Evolutionary conservation across 2,797 vertebrate species (phyloP).

Genomic region (Spinus pinus): DNA sequence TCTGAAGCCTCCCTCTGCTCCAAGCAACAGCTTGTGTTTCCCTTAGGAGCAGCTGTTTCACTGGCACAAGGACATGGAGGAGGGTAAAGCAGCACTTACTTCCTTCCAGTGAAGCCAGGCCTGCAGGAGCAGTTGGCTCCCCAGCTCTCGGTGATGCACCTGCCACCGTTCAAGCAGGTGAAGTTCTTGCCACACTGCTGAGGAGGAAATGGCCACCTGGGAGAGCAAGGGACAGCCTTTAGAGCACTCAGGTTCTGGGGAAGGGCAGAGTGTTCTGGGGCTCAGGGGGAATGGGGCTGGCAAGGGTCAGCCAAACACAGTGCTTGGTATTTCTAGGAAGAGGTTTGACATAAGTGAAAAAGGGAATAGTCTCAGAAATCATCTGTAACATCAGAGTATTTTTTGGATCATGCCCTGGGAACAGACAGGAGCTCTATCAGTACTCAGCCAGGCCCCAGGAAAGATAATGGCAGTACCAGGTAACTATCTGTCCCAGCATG

Average conservation of each 20-base stretch:
- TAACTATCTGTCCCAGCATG: not conserved
- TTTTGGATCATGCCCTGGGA: not conserved
- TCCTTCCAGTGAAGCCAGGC: conserved; percentile 82
- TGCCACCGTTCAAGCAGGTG: conserved; percentile 81
- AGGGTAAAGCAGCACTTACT: conserved; percentile 71
- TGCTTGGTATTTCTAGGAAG: not conserved
- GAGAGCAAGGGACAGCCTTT: not conserved
- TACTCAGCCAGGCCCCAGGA: not conserved
- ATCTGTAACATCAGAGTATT: rapidly evolving
- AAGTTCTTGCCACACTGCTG: conserved; percentile 80
- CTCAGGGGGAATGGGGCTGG: not conserved
- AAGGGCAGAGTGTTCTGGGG: not conserved
- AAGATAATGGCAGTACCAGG: not conserved
- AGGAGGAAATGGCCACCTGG: conserved; percentile 84
- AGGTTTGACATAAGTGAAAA: not conserved
- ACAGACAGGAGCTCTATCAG: not conserved
- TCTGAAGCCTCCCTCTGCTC: not conserved
- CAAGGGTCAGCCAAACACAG: rapidly evolving
- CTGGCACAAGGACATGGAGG: not conserved
- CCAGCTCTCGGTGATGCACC: conserved; percentile 76
- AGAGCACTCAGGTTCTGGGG: not conserved
- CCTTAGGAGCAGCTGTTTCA: not conserved
- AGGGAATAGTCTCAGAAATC: not conserved
- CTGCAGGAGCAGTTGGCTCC: conserved; percentile 91
- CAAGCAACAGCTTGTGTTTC: not conserved